Evolutionary conservation across 2,888 invertebrate genomes (phyloP).

Genomic region (Allophyes oxyacanthae): DNA sequence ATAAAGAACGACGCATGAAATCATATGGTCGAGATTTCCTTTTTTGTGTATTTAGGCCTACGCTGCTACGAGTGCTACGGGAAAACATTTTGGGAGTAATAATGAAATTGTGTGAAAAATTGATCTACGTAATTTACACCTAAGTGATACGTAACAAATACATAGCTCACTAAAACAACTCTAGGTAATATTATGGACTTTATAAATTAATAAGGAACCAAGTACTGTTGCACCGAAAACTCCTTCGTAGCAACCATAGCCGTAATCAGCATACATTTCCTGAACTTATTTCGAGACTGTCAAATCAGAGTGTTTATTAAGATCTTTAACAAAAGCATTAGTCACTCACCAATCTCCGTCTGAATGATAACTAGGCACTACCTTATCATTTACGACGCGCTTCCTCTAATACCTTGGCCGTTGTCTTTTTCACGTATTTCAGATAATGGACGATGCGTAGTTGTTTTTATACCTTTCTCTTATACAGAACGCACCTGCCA

Average conservation of each 20-base stretch:
- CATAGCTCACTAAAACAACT: background rate
- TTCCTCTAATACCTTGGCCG: slow-evolving; percentile 69
- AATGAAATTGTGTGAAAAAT: background rate
- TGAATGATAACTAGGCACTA: slow-evolving; percentile 46
- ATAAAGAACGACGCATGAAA: slow-evolving; percentile 6
- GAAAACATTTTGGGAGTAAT: slow-evolving; percentile 16
- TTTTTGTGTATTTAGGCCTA: slow-evolving; percentile 41
- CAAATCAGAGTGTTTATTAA: slow-evolving; percentile 21
- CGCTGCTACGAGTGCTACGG: slow-evolving; percentile 59
- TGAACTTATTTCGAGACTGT: slow-evolving; percentile 21
- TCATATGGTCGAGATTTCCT: slow-evolving; percentile 7
- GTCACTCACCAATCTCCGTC: slow-evolving; percentile 49
- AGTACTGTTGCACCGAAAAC: slow-evolving; percentile 5
- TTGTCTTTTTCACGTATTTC: slow-evolving; percentile 72
- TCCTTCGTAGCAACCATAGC: slow-evolving; percentile 1
- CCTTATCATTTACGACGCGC: slow-evolving; percentile 65
- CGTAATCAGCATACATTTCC: slow-evolving; percentile 8
- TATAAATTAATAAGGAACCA: background rate
- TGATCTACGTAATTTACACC: background rate
- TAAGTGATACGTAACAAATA: background rate
- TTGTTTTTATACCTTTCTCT: slow-evolving; percentile 70
- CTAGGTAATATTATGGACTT: background rate
- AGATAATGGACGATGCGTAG: slow-evolving; percentile 61
- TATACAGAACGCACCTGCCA: slow-evolving; percentile 70
- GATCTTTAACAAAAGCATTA: slow-evolving; percentile 52